Conservation (phyloP, 2,888 invertebrate species). For the Euphydryas editha region DNA sequence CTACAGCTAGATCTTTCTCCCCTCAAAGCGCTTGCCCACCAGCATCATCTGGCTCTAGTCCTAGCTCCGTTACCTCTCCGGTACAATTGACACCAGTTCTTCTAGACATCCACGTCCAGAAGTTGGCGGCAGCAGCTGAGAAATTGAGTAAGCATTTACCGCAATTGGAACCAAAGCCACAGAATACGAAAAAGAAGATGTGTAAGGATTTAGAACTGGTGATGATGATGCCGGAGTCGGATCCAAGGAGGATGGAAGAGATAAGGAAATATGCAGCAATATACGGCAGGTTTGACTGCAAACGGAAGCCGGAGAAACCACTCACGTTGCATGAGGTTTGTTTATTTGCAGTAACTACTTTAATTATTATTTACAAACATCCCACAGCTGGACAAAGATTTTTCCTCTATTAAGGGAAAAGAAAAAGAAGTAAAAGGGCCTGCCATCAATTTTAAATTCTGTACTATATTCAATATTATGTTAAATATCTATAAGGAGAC, state of each 20-base stretch:
- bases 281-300: conserved; percentile 98
- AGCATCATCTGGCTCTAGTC: conserved; percentile 83
- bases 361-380: too few species aligned
- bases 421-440: too few species aligned
- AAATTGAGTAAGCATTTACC: conserved; percentile 92
- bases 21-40: conserved; percentile 78
- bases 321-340: conserved; percentile 96
- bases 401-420: too few species aligned
- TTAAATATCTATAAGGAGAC: too few species aligned
- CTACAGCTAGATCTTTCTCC: conserved; percentile 70
- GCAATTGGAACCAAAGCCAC: conserved; percentile 93
- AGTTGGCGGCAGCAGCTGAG: conserved; percentile 93
- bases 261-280: conserved; percentile 98
- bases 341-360: not conserved
- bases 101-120: conserved; percentile 91
- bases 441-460: too few species aligned
- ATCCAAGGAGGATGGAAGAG: conserved; percentile 95
- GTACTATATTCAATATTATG: not conserved
- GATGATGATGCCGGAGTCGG: conserved; percentile 94
- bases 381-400: too few species aligned
- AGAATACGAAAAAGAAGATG: conserved; percentile 95
- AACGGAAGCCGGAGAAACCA: conserved; percentile 97
- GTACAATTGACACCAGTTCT: conserved; percentile 90
- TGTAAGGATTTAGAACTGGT: conserved; percentile 96
- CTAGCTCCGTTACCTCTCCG: conserved; percentile 84